Evolutionary conservation across 2,113 vertebrate genomes (phyloP), one percentile per base, ranked within the genome.

Genomic region (Cephalopterus ornatus): DNA sequence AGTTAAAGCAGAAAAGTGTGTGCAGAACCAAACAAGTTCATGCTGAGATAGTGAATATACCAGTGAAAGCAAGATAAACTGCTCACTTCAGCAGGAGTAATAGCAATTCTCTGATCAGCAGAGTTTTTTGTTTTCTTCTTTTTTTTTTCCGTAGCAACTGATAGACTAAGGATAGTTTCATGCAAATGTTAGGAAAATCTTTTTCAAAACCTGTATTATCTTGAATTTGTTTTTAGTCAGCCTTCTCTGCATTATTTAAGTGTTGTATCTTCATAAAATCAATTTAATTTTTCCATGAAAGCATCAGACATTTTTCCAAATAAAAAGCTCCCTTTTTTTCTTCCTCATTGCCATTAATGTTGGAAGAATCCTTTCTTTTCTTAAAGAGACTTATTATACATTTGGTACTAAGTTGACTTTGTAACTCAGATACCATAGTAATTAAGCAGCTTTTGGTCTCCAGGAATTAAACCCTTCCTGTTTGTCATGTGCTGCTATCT

Each of bases 321-420:
- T 89, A 66, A 47, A 77, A 67, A 30, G 4, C 3, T 46, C 5
- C 23, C 6, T 28, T 33, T 6, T 22, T 73, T 56, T 73, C 46
- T 63, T 23, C 24, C 27, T 85, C 12, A 21, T 59, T 91, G 23
- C 35, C 6, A 28, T n/a, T 86, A 66, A 66, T 2, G 2, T 39
- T 81, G 35, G 21, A 52, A 30, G 6, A 86, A 42, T 78, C 9
- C 56, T 17, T 37, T 85, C 15, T 76, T 49, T 56, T 46, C 28
- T 21, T 46, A 9, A 59, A 72, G 35, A 71, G 4, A 41, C 26
- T 44, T 80, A 14, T 0, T 76, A 5, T 13, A 44, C 0, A 0
- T 87, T 85, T 74, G 47, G 18, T 85, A 67, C 35, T 55, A 49
- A 67, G 80, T 49, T 87, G 46, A 41, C 53, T 88, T 59, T 15